Base-by-base conservation (phyloP, 2,888 invertebrate species). In the Drosophila cyrtoloma region DNA sequence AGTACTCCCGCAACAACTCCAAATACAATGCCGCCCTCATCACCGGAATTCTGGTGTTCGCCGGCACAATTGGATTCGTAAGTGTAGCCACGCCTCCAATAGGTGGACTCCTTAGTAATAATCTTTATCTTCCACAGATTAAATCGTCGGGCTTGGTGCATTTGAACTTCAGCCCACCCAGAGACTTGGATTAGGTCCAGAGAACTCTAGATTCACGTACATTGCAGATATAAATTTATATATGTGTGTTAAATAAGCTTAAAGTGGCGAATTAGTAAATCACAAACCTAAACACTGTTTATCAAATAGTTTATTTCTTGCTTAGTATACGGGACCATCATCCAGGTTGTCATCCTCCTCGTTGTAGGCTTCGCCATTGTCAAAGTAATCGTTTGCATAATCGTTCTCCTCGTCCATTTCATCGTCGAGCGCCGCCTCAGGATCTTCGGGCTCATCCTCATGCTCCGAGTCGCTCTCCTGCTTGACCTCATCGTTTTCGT, bases 371-470 rank as follows among this genome's bases (percentile, higher is more conserved):
- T 97, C 97, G 2, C 97, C 97, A 92, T 97, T 97, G 92, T 97
- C 97, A 93, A 97, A 97, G 92, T 97, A 97, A 91, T 96, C 97
- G 86, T 97, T 97, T 0, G 96, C 96, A 91, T 97, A 97, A 92
- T 97, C 97, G 30, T 97, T 97, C 28, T 97, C 97, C 89, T 97
- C 97, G 91, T 97, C 97, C 95, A 97, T 96, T 93, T 97, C 97
- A 91, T 97, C 96, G 86, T 97, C 97, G 12, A 82, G 51, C 2
- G 88, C 92, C 5, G 84, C 91, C 51, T 84, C 86, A 0, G 86
- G 79, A 83, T 86, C 92, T 44, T 91, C 91, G 33, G 88, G 84
- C 30, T 92, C 92, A 14, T 91, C 88, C 3, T 92, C 93, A 2
- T 86, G 84, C 35, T 93, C 93, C 0, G 94, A 92, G 82, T 96